These are phyloP conservation scores for Iguana delicatissima DNA, from an alignment of 2,797 vertebrate species.

Conservation along the genomic window DNA sequence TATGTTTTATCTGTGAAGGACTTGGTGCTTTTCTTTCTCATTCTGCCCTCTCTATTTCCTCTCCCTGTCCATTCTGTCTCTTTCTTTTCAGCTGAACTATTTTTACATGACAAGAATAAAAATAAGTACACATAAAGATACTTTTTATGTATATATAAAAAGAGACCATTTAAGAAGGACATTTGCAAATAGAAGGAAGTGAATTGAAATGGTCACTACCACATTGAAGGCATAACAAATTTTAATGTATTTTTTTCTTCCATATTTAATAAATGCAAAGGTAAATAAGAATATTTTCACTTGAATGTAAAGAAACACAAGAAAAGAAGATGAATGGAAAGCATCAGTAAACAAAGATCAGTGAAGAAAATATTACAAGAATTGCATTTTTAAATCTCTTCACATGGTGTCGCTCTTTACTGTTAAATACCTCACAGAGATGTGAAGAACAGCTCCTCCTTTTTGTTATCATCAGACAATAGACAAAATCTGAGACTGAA, in stretches of 20 bases:
- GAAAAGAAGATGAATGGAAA: not conserved
- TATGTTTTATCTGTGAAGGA: not conserved
- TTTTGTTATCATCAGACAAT: conserved; percentile 13
- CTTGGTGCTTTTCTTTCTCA: not conserved
- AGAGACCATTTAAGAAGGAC: not conserved
- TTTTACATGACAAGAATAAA: not conserved
- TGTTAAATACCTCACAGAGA: conserved; percentile 13
- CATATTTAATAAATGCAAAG: not conserved
- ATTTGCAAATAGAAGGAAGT: not conserved
- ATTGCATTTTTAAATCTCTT: conserved; percentile 32
- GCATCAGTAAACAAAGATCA: not conserved
- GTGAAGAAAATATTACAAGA: not conserved
- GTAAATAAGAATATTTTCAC: not conserved
- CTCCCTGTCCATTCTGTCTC: not conserved
- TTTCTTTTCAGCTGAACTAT: not conserved
- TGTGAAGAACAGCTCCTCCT: conserved; percentile 12
- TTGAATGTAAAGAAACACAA: not conserved
- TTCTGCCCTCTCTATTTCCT: too few relatives aligned
- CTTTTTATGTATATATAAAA: not conserved
- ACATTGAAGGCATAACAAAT: not conserved
- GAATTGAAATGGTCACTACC: not conserved
- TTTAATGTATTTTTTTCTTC: not conserved
- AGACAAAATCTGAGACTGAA: conserved; percentile 19
- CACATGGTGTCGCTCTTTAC: conserved; percentile 38
- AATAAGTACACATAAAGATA: not conserved